Conservation (phyloP, 2,113 vertebrate species). For the human (Homo sapiens) region GRCh38 chr13:55744501-55745000, state of each 20-base stretch:
- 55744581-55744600: not conserved
- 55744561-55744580: slow-evolving; percentile 34
- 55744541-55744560: not conserved
- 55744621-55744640: not conserved
- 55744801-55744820: not conserved
- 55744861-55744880: not conserved
- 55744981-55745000: not conserved
- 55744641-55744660: not conserved
- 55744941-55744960: not conserved
- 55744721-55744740: not conserved
- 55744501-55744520: slow-evolving; percentile 58
- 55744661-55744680: not conserved
- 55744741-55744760: not conserved
- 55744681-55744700: not conserved
- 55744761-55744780: not conserved
- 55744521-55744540: slow-evolving; percentile 48
- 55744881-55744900: not conserved
- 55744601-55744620: not conserved
- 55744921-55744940: not conserved
- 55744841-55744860: not conserved
- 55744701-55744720: not conserved
- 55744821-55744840: not conserved
- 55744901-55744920: not conserved
- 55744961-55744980: not conserved
- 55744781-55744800: not conserved